Base-by-base conservation (phyloP, 2,797 vertebrate genomes). In the Todus mexicanus region DNA sequence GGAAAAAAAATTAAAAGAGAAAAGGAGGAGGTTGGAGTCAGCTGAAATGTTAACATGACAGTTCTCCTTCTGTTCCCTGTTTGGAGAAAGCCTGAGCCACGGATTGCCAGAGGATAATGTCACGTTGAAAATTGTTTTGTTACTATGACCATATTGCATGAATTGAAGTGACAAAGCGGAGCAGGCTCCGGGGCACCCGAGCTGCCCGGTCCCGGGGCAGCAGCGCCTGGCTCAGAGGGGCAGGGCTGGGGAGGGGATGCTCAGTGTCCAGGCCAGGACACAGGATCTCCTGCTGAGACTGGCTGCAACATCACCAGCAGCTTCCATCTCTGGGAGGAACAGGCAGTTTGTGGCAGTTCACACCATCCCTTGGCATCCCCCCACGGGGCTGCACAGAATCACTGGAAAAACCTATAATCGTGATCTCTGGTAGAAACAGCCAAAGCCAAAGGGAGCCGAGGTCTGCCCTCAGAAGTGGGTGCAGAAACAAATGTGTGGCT, bases 31-130 rank as follows among this genome's bases (percentile, higher is more conserved):
- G 89, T 22, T 93, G 91, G 92, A 96, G 84, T 77, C 90, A 79
- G 87, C 80, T 84, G 70, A 85, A 96, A 96, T 72, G 82, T 71
- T 80, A 96, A 78, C 85, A 48, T 25, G 94, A 88, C 66, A 87
- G 54, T 21, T 96, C 66, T 93, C 88, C 89, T 95, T 96, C 93
- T 91, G 82, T 81, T 95, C 89, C 57, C 45, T 79, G 60, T 4
- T 79, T 73, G 75, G 27, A 91, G 87, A 85, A 56, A 25, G 56
- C 63, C 86, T 23, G 60, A 71, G 64, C 84, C 54, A 6, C 3
- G 60, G 35, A 19, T 16, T 95, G 90, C 86, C 85, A 54, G 84
- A 42, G 83, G 72, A 95, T 21, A 64, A 77, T 59, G 71, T 45
- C 76, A 83, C 75, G 6, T 1, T 14, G 76, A 27, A 77, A 66